phyloP scores from a whole-genome alignment of 2,797 vertebrate species.

The Falco berigora region DNA sequence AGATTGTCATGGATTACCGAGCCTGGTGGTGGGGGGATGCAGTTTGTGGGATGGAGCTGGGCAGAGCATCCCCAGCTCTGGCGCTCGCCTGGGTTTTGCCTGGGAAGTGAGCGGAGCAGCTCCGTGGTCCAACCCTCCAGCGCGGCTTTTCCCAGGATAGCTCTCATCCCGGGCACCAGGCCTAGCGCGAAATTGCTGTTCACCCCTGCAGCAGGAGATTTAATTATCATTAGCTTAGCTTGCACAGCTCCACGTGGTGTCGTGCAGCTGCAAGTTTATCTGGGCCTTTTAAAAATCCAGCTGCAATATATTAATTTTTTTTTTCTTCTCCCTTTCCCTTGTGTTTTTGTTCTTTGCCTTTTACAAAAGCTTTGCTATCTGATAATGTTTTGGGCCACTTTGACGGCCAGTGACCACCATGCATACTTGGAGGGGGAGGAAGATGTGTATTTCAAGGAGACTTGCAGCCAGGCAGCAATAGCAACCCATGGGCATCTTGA shows the following conservation, averaged over 20 bases:
- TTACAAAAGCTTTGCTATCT: not conserved
- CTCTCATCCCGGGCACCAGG: not conserved
- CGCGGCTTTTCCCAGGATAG: not conserved
- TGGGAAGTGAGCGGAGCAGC: not conserved
- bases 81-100: not conserved
- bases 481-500: not conserved
- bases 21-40: not conserved
- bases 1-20: not conserved
- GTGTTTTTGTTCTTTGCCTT: not conserved
- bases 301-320: not conserved
- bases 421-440: accelerated
- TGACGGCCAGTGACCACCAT: not conserved
- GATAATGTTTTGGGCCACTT: not conserved
- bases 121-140: accelerated
- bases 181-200: not conserved
- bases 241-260: not conserved
- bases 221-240: slow-evolving; percentile 52
- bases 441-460: not conserved
- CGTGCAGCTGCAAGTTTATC: slow-evolving; percentile 30
- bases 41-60: not conserved
- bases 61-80: not conserved
- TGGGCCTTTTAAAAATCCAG: not conserved
- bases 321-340: accelerated
- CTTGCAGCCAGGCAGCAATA: not conserved
- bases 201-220: slow-evolving; percentile 39